These are phyloP conservation scores for Agriopis marginaria DNA, from an alignment of 2,888 invertebrate genomes.

Conservation along the genomic window DNA sequence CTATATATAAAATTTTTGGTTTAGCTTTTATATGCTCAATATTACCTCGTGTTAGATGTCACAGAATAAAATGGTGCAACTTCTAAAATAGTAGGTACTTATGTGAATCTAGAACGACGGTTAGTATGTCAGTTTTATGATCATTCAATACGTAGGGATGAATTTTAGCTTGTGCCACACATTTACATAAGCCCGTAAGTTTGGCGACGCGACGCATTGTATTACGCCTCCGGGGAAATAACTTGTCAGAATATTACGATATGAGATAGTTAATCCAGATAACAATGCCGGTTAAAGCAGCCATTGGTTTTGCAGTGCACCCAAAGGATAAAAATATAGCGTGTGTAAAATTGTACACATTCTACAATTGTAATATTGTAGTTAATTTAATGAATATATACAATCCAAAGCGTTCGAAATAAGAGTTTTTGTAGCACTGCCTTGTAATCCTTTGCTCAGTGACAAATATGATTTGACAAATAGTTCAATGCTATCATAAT, in stretches of 20 bases:
- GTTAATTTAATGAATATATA: too few relatives aligned
- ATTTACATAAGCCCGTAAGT: slow-evolving; percentile 46
- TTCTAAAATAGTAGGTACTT: too few relatives aligned
- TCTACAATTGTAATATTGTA: too few relatives aligned
- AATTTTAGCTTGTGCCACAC: slow-evolving; percentile 16
- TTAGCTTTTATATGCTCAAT: background rate
- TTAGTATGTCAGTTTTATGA: background rate
- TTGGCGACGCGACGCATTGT: slow-evolving; percentile 46
- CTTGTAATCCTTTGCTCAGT: too few relatives aligned
- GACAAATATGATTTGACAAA: too few relatives aligned
- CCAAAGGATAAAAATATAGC: slow-evolving; percentile 28
- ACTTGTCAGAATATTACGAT: slow-evolving; percentile 56
- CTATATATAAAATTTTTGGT: background rate
- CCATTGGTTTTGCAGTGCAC: slow-evolving; percentile 28
- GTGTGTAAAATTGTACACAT: background rate
- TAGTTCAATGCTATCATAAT: too few relatives aligned
- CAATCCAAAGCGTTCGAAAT: too few relatives aligned
- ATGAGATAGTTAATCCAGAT: slow-evolving; percentile 50
- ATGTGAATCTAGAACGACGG: background rate
- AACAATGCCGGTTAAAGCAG: slow-evolving; percentile 42
- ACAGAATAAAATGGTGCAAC: too few relatives aligned
- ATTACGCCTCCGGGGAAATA: slow-evolving; percentile 64
- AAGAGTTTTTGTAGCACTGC: too few relatives aligned
- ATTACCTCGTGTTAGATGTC: background rate
- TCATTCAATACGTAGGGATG: background rate